These are phyloP conservation scores for Apistogramma diplotaenia DNA, from an alignment of 2,113 vertebrate genomes.

Conservation along the genomic window DNA sequence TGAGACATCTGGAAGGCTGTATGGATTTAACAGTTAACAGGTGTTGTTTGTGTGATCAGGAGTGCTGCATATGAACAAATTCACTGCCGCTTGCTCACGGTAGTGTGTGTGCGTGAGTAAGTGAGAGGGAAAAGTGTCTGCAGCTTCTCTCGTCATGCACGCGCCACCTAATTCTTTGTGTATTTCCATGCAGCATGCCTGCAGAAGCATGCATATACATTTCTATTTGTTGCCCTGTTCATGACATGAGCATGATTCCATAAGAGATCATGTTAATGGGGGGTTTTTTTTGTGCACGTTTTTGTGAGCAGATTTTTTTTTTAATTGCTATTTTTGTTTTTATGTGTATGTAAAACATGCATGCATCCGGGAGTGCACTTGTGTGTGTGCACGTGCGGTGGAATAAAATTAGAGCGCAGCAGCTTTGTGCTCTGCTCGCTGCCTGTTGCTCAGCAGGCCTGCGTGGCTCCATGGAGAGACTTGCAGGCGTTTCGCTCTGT, in stretches of 20 bases:
- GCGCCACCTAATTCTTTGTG: background rate
- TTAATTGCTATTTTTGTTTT: background rate
- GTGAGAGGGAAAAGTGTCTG: background rate
- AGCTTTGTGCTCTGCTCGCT: conserved; percentile 37
- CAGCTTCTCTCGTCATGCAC: background rate
- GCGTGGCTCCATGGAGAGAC: conserved; percentile 56
- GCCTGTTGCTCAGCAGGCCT: conserved; percentile 70
- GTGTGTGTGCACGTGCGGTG: background rate
- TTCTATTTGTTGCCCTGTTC: background rate
- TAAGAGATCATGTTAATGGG: no score
- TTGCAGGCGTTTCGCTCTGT: conserved; percentile 69
- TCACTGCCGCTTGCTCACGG: background rate
- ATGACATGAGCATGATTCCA: no score
- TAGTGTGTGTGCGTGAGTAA: background rate
- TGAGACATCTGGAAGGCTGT: conserved; percentile 56
- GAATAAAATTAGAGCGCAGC: conserved; percentile 33
- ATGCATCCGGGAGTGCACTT: background rate
- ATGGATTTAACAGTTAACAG: conserved; percentile 51
- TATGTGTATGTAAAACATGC: background rate
- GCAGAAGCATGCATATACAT: background rate
- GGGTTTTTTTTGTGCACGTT: background rate
- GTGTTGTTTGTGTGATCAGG: conserved; percentile 54
- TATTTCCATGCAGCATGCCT: background rate
- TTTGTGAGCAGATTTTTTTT: background rate
- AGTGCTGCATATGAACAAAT: conserved; percentile 44